Evolutionary conservation across 2,113 vertebrate species (phyloP), one percentile per base, ranked within the genome.

Genomic region (Nycticryphes semicollaris): DNA sequence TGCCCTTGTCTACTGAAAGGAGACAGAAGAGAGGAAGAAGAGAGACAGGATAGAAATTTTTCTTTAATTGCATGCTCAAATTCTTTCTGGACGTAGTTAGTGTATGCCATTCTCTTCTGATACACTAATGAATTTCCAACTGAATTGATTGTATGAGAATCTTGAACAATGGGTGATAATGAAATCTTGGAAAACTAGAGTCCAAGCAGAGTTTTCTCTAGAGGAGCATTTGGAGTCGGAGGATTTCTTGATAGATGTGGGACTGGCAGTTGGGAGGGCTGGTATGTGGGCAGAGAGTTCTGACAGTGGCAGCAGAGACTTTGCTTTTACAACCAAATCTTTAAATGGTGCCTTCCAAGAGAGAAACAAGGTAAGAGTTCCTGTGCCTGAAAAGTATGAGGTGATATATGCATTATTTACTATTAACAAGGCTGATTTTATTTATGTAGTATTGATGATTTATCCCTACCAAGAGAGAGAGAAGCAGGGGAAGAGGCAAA

Each of bases 1-100:
- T 1, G 0, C 8, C 13, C 7, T 0, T 12, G 2, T 56, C 33
- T 76, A 28, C 48, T 64, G n/a, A 82, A 17, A 27, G 45, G 25
- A 84, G 24, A 56, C 5, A 12, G 43, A 72, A 87, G 24, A 75
- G 7, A 11, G 45, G 21, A 85, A 43, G 19, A 43, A 22, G 14
- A 47, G n/a, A 31, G 7, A 15, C 2, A 31, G 19, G 56, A 54
- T 19, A 35, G 8, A 37, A 11, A 5, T 48, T 73, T 73, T 45
- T 78, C n/a, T 50, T 54, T 35, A 74, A 22, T 28, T 87, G 20
- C 13, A 45, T 53, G 19, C 6, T 69, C 30, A 62, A 68, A 45
- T 66, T 51, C 19, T 73, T 80, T 73, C 33, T 57, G 68, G 82
- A 47, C 7, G 4, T 18, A 69, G 18, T 8, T 33, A 33, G 9